Conservation (phyloP, 2,888 invertebrate genomes). For the Carabus problematicus region DNA sequence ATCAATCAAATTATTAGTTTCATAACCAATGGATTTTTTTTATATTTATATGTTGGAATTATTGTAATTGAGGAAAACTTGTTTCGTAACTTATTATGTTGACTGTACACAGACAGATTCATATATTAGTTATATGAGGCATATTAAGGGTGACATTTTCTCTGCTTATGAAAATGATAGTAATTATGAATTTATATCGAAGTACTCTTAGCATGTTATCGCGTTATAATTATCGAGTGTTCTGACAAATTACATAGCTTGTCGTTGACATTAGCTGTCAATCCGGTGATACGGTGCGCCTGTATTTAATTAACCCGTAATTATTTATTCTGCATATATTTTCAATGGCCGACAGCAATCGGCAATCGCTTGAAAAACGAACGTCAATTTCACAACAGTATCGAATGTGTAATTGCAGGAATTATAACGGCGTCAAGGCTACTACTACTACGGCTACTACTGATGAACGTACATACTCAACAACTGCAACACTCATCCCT, state of each 20-base stretch:
- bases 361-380: constrained; percentile 13
- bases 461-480: too few relatives aligned
- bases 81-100: too few relatives aligned
- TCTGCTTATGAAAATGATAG: too few relatives aligned
- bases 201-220: constrained; percentile 27
- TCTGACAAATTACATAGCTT: constrained; percentile 8
- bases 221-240: constrained; percentile 22
- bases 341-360: constrained; percentile 19
- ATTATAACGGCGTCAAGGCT: constrained; percentile 23
- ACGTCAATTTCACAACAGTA: constrained; percentile 22
- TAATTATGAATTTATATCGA: too few relatives aligned
- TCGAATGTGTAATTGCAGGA: constrained; percentile 32
- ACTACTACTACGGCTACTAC: background rate
- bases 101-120: too few relatives aligned
- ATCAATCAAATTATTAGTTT: too few relatives aligned
- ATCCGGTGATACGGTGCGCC: constrained; percentile 6
- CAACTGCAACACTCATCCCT: too few relatives aligned
- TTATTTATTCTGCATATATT: constrained; percentile 38
- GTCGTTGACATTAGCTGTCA: constrained; percentile 27
- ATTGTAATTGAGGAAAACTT: too few relatives aligned
- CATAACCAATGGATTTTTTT: too few relatives aligned
- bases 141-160: too few relatives aligned
- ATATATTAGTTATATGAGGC: too few relatives aligned
- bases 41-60: too few relatives aligned
- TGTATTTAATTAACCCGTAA: constrained; percentile 36